Evolutionary conservation across 2,797 vertebrate species (phyloP).

Genomic region (Syncerus caffer): DNA sequence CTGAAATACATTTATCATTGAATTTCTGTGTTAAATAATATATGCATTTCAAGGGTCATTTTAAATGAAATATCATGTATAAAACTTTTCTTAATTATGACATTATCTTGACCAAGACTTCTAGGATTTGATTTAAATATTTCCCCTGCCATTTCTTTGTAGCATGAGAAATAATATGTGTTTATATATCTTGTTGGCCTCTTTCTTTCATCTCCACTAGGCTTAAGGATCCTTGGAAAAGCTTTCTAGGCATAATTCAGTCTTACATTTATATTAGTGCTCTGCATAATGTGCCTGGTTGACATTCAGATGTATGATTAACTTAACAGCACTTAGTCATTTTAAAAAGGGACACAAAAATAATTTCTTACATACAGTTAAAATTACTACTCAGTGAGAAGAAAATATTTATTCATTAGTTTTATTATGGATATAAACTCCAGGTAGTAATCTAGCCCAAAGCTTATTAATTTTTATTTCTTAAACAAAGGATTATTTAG

Average conservation of each 20-base stretch:
- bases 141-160: neutral
- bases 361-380: neutral
- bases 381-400: neutral
- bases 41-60: neutral
- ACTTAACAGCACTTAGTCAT: neutral
- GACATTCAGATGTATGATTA: neutral
- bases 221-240: neutral
- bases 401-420: neutral
- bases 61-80: neutral
- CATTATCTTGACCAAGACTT: neutral
- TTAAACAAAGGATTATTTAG: neutral
- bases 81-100: neutral
- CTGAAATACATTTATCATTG: neutral
- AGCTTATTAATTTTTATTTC: neutral
- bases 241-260: neutral
- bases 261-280: neutral
- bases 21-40: neutral
- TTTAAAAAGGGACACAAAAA: neutral
- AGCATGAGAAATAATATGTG: neutral
- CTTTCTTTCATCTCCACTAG: neutral
- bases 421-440: neutral
- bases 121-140: neutral
- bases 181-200: neutral
- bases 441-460: neutral
- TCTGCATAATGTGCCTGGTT: neutral